Base-by-base conservation (phyloP, 2,113 vertebrate genomes). In the Burhinus oedicnemus region DNA sequence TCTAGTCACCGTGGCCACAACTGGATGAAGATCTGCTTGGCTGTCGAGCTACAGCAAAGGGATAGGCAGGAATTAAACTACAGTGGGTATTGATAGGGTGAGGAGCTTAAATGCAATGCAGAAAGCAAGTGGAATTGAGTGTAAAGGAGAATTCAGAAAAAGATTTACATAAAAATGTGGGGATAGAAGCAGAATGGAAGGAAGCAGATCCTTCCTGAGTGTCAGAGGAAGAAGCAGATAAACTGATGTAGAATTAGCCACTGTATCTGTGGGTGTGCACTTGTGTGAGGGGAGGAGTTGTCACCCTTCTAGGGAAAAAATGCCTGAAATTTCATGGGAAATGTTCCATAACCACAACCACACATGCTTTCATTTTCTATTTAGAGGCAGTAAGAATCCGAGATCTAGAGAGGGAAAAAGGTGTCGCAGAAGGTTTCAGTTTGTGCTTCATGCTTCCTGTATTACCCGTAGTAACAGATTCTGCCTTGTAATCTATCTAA, bases 141-240 rank as follows among this genome's bases (percentile, higher is more conserved):
- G 8, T 51, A 87, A 96, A 91, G 29, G 32, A 91, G 51, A 91
- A 87, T 71, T 70, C 36, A 82, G 68, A 81, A 94, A 64, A 91
- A 89, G 51, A 81, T 82, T 91, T 93, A 36, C 4, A 8, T 57
- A 36, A 70, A 94, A 84, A 82, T 62, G 15, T 71, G 72, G 27
- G 6, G 5, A 16, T 66, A 66, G 42, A 52, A 77, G 27, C 2
- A 6, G 34, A 83, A 62, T 45, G n/a, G 47, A 90, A 58, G 34
- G 49, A 77, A 83, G 16, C 8, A 74, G 45, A 83, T 77, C 25
- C 32, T 64, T 77, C 75, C 68, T 49, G 58, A 84, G 29, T 19
- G 12, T 29, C 72, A 84, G 64, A 78, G 38, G 38, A 81, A 36
- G 13, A 74, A 81, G 42, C 8, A 74, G 36, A 64, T 26, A 51